Conservation (phyloP, 2,888 invertebrate species). For the Neelides folsomi region DNA sequence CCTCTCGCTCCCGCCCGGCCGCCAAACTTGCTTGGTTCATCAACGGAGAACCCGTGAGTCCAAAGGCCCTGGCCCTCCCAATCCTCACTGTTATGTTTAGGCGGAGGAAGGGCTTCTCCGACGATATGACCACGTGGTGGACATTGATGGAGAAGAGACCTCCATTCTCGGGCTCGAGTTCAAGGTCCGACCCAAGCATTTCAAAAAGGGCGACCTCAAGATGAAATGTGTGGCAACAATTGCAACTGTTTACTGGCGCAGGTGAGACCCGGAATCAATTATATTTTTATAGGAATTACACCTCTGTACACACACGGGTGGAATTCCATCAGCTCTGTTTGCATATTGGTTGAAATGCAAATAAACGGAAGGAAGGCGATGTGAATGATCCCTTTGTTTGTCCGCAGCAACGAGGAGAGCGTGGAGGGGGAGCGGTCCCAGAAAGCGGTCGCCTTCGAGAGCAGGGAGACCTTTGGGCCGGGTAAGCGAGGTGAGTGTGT, state of each 20-base stretch:
- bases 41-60: slow-evolving; percentile 58
- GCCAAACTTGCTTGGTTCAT: slow-evolving; percentile 74
- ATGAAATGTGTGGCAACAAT: slow-evolving; percentile 79
- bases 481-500: slow-evolving; percentile 26
- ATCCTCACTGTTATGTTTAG: slow-evolving; percentile 19
- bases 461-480: slow-evolving; percentile 47
- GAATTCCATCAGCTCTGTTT: no score
- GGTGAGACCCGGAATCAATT: no score
- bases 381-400: no score
- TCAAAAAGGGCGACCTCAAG: slow-evolving; percentile 67
- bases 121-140: slow-evolving; percentile 38
- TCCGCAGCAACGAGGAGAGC: slow-evolving; percentile 64
- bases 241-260: slow-evolving; percentile 67
- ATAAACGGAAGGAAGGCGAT: no score
- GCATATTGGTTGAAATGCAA: no score
- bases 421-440: slow-evolving; percentile 60
- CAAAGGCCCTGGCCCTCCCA: background rate
- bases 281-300: no score
- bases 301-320: no score
- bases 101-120: slow-evolving; percentile 45
- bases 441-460: slow-evolving; percentile 61
- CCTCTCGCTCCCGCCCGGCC: slow-evolving; percentile 66
- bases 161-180: slow-evolving; percentile 66
- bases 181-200: slow-evolving; percentile 64
- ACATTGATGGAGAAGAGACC: slow-evolving; percentile 58